Conservation (phyloP, 2,888 invertebrate species). For the Belgica antarctica region DNA sequence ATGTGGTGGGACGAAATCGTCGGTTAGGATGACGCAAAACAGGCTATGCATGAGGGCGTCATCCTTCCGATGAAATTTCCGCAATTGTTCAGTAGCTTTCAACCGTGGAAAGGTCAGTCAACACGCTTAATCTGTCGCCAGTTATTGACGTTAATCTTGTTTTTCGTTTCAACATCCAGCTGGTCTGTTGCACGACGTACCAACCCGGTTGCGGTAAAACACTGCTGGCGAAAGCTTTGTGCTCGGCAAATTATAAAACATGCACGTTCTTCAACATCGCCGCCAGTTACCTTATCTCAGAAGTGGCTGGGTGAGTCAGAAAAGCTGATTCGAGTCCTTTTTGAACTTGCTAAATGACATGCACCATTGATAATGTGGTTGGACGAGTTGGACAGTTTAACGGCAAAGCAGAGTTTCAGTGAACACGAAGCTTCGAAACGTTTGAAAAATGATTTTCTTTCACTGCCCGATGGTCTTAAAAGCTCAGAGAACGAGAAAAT, state of each 20-base stretch:
- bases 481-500: conserved; percentile 63
- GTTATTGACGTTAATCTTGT: not conserved
- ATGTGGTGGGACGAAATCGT: conserved; percentile 79
- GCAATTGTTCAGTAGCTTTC: conserved; percentile 65
- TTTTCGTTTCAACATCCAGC: not conserved
- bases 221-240: conserved; percentile 82
- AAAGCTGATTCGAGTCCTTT: conserved; percentile 84
- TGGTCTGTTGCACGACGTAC: conserved; percentile 32
- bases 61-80: conserved; percentile 77
- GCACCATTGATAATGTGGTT: conserved; percentile 90
- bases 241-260: conserved; percentile 67
- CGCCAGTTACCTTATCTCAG: conserved; percentile 82
- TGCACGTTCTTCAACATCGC: conserved; percentile 88
- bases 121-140: not conserved
- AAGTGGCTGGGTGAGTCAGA: conserved; percentile 97
- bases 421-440: conserved; percentile 85
- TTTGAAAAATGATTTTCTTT: conserved; percentile 83
- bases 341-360: conserved; percentile 80
- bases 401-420: conserved; percentile 62
- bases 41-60: conserved; percentile 81
- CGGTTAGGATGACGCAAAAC: conserved; percentile 72
- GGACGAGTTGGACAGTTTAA: conserved; percentile 87
- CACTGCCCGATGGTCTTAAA: conserved; percentile 78
- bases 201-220: conserved; percentile 84
- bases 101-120: conserved; percentile 81